Evolutionary conservation across 2,797 vertebrate genomes (phyloP).

Genomic region (Anniella stebbinsi): DNA sequence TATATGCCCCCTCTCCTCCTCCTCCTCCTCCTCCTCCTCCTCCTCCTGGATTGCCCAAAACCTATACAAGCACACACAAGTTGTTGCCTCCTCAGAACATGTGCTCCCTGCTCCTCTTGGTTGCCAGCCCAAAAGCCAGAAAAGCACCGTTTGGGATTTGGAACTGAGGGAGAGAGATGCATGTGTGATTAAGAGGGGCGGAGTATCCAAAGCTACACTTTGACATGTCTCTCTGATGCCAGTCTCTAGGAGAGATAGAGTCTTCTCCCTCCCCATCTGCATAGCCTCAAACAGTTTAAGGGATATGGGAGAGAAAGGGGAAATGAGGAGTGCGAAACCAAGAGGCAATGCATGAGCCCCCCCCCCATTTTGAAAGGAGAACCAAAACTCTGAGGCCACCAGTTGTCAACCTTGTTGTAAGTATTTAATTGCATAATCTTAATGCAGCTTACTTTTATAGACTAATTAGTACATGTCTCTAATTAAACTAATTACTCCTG

Average conservation of each 20-base stretch:
- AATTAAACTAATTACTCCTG: constrained; percentile 71
- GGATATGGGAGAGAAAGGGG: neutral
- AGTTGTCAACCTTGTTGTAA: neutral
- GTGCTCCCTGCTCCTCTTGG: neutral
- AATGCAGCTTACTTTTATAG: constrained; percentile 15
- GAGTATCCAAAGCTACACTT: no score
- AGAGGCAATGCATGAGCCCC: neutral
- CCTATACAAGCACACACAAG: neutral
- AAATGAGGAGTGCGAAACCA: neutral
- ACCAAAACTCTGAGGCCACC: neutral
- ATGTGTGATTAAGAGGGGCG: neutral
- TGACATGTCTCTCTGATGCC: neutral
- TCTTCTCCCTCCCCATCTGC: neutral
- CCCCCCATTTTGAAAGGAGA: neutral
- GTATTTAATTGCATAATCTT: constrained; percentile 45
- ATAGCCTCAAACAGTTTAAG: neutral
- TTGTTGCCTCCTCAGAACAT: neutral
- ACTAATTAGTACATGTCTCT: constrained; percentile 62
- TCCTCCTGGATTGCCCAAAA: neutral
- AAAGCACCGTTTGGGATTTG: neutral
- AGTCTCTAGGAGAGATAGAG: neutral
- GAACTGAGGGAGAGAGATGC: no score
- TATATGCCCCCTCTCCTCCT: neutral
- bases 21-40: neutral
- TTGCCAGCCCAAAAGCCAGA: neutral